Percentiles rank a stretch among this genome's conserved stretches.
Evolutionary conservation across 1,140 invertebrate species (phyloP).

Genomic region (Cherax destructor): DNA sequence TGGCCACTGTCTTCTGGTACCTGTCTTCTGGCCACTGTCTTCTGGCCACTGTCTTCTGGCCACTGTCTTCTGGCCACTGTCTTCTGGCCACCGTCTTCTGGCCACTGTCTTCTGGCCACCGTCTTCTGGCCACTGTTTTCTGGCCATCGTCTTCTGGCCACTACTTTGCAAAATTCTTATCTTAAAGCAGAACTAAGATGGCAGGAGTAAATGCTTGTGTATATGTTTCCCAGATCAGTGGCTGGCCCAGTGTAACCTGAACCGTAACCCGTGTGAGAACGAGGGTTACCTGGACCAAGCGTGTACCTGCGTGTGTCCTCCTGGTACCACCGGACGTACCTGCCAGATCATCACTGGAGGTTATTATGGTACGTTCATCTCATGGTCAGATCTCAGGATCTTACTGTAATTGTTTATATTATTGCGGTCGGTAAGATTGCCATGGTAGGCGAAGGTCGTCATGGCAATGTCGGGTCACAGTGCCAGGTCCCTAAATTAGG

Average conservation of each 20-base stretch:
- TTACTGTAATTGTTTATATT: too few species aligned
- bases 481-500: too few species aligned
- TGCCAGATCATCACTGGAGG: background rate
- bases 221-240: conserved; percentile 22
- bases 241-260: conserved; percentile 50
- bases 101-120: background rate
- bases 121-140: background rate
- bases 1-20: too few species aligned
- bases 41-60: background rate
- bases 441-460: too few species aligned
- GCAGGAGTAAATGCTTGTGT: too few species aligned
- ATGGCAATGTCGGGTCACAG: too few species aligned
- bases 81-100: too few species aligned
- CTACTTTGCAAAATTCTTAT: background rate
- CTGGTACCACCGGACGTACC: conserved; percentile 17
- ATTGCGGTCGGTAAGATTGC: too few species aligned
- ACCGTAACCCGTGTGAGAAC: conserved; percentile 48
- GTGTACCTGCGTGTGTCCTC: conserved; percentile 23
- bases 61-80: background rate
- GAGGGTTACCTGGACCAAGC: conserved; percentile 16
- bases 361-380: conserved; percentile 15
- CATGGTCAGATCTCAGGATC: too few species aligned
- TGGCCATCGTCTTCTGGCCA: background rate
- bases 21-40: too few species aligned
- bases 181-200: background rate